Base-by-base conservation (phyloP, 1,140 invertebrate genomes). In the Elymnias hypermnestra region DNA sequence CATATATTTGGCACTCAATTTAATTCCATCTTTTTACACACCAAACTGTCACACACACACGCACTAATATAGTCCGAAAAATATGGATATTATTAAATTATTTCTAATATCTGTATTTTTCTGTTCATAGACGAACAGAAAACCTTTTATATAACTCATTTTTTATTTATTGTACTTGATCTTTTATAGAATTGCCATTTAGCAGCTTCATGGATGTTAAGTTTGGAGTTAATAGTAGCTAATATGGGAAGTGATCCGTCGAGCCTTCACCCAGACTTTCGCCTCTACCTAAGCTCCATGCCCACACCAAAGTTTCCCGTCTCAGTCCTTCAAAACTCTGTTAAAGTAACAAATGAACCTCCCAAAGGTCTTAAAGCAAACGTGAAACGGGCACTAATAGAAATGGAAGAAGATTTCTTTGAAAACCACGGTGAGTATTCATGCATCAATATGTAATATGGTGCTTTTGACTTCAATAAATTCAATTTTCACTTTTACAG, bases 311-410 rank as follows among this genome's bases (percentile, higher is more conserved):
- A 88, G n/a, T 98, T 98, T 73, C 96, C 96, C 0, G 94, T 97
- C 0, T 94, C 94, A 0, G 92, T 97, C 1, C 87, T 98, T 3
- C 95, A 97, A 73, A 97, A 97, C 71, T 94, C 95, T 22, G 92
- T 97, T 0, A 98, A 98, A 86, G 94, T 97, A 28, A 97, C 95
- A 0, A 97, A 96, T 68, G 96, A 98, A 72, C 94, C 95, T 0
- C 95, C 96, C 0, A 96, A 95, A 85, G 95, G 96, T 0, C 82
- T 97, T 0, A 90, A 92, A 58, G 90, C 92, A 0, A 94, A 97
- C 73, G 87, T 98, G 0, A 91, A 94, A 53, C 88, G 93, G 40
- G 94, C 95, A 0, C 90, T 97, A 33, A 86, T 89, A 14, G 94
- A 96, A 66, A 90, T 95, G 60, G 88, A 91, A 23, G 88, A 90